Evolutionary conservation across 92 coral and sea anemone genomes (phyloP).

Genomic region (Umimayanthus kanabou): DNA sequence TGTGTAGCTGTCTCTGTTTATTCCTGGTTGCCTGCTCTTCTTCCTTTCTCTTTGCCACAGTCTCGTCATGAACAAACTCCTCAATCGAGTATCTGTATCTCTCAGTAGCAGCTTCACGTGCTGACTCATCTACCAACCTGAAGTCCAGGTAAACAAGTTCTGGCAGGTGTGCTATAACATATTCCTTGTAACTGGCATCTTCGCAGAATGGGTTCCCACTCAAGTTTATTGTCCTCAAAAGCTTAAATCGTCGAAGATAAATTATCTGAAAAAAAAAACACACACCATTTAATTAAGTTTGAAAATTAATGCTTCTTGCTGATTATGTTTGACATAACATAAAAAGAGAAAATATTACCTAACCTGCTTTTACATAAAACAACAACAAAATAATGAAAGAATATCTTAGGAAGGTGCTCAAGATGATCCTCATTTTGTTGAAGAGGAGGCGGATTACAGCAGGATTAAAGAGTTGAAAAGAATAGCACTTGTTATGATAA

Average conservation of each 20-base stretch:
- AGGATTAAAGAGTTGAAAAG: no score
- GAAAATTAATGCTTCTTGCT: no score
- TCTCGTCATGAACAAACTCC: constrained; percentile 94
- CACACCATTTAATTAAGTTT: background rate
- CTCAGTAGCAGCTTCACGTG: constrained; percentile 94
- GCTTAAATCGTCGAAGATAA: constrained; percentile 80
- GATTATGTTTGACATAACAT: no score
- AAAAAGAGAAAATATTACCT: no score
- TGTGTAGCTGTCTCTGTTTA: constrained; percentile 77
- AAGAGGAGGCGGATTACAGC: no score
- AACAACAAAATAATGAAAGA: no score
- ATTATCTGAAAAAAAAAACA: constrained; percentile 59
- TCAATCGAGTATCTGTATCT: constrained; percentile 94
- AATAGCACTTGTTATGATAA: no score
- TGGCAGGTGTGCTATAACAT: constrained; percentile 92
- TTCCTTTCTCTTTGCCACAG: constrained; percentile 77
- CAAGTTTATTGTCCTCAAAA: constrained; percentile 79
- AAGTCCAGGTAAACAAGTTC: constrained; percentile 93
- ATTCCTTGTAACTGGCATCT: constrained; percentile 91
- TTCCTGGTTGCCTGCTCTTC: constrained; percentile 74
- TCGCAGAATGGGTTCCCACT: constrained; percentile 97
- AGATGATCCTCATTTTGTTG: no score
- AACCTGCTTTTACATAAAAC: no score
- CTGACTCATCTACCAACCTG: constrained; percentile 86
- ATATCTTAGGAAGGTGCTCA: no score